Conservation (phyloP, 1,140 invertebrate genomes). For the Maniola jurtina region DNA sequence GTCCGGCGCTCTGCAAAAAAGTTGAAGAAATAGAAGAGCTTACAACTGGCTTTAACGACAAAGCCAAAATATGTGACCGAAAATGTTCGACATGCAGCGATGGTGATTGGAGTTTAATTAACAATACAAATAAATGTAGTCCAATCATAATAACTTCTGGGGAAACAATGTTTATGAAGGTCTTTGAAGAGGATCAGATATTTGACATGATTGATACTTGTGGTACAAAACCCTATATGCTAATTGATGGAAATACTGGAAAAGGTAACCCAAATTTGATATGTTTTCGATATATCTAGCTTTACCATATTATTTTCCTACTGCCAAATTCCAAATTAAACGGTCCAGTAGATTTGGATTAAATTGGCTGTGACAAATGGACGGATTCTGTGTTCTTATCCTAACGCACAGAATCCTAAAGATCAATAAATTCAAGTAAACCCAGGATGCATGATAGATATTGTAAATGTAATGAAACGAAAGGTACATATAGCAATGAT, state of each 20-base stretch:
- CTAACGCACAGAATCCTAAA: no score
- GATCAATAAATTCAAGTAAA: no score
- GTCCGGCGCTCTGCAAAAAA: slow-evolving; percentile 66
- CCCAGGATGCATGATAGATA: no score
- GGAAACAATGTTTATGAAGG: slow-evolving; percentile 52
- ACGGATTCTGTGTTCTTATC: no score
- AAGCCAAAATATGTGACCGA: slow-evolving; percentile 40
- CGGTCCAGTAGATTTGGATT: no score
- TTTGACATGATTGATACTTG: slow-evolving; percentile 48
- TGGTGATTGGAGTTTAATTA: slow-evolving; percentile 54
- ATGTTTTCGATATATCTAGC: background rate
- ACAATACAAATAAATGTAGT: slow-evolving; percentile 15
- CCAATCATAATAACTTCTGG: slow-evolving; percentile 48
- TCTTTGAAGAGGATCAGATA: slow-evolving; percentile 50
- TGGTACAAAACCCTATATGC: slow-evolving; percentile 67
- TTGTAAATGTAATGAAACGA: no score
- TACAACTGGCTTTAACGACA: slow-evolving; percentile 37
- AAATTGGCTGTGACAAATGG: no score
- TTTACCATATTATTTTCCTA: no score
- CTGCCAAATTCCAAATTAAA: no score
- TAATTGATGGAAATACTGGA: slow-evolving; percentile 80
- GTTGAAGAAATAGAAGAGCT: slow-evolving; percentile 82
- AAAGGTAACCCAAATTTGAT: slow-evolving; percentile 66
- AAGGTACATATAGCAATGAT: no score
- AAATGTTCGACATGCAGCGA: slow-evolving; percentile 50